Evolutionary conservation across 2,113 vertebrate species (phyloP).

Genomic region (Zosterops lateralis): DNA sequence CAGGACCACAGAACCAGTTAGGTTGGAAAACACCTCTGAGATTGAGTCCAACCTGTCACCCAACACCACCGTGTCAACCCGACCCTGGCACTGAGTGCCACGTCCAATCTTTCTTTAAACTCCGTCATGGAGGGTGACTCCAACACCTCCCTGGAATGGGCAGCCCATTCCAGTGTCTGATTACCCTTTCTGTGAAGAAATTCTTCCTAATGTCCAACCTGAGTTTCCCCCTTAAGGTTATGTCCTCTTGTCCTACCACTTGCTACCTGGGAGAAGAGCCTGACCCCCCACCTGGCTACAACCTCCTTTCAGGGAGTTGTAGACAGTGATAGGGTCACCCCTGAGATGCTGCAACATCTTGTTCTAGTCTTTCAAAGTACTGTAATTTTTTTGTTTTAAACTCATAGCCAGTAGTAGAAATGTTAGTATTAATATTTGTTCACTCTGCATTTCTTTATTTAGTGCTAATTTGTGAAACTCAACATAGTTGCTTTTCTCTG

Average conservation of each 20-base stretch:
- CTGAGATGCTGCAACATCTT: not conserved
- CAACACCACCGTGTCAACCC: rapidly evolving
- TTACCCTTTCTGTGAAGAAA: not conserved
- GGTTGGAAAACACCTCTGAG: not conserved
- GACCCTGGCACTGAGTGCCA: not conserved
- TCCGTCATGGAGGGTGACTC: not conserved
- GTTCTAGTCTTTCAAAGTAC: not conserved
- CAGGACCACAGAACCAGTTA: not conserved
- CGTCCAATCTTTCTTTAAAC: not conserved
- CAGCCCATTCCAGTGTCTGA: not conserved
- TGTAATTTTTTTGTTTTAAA: not conserved
- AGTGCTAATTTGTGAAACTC: not conserved
- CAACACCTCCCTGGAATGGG: no score
- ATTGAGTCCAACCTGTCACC: not conserved
- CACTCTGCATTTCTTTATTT: not conserved
- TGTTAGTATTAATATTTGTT: not conserved
- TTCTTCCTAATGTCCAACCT: not conserved
- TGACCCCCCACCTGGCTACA: not conserved
- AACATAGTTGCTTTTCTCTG: not conserved
- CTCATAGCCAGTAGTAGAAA: not conserved
- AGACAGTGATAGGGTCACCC: not conserved
- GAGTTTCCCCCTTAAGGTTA: not conserved
- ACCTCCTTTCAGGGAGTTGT: not conserved
- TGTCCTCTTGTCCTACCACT: rapidly evolving
- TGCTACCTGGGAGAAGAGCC: not conserved